Conservation (phyloP, 2,888 invertebrate genomes). For the Clunio marinus region DNA sequence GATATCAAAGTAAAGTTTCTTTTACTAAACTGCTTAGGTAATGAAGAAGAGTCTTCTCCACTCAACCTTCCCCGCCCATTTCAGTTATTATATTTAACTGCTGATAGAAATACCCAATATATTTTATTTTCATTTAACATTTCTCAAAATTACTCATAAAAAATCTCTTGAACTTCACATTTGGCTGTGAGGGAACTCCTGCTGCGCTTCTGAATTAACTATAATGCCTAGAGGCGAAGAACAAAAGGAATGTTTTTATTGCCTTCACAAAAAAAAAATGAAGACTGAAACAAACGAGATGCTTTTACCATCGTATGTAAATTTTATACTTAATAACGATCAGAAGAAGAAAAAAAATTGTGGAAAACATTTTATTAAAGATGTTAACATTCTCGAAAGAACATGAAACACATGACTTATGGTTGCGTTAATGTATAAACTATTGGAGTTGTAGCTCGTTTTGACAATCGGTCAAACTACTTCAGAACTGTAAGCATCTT, state of each 20-base stretch:
- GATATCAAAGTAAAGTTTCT: conserved; percentile 8
- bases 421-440: not conserved
- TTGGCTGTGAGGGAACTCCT: conserved; percentile 57
- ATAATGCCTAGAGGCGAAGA: conserved; percentile 63
- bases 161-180: conserved; percentile 12
- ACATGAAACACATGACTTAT: conserved; percentile 31
- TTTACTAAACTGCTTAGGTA: not conserved
- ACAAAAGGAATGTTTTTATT: conserved; percentile 48
- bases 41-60: conserved; percentile 21
- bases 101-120: conserved; percentile 26
- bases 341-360: not conserved
- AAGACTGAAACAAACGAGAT: conserved; percentile 15
- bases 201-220: conserved; percentile 65
- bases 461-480: conserved; percentile 30
- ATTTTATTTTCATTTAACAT: conserved; percentile 2
- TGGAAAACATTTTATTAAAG: not conserved
- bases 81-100: conserved; percentile 19
- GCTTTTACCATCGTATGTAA: conserved; percentile 27
- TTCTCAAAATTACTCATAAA: conserved; percentile 21
- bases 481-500: not conserved
- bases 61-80: conserved; percentile 30
- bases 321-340: conserved; percentile 30
- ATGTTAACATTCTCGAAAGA: conserved; percentile 4
- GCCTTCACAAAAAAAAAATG: conserved; percentile 27
- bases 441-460: not conserved